Conservation (phyloP, 2,113 vertebrate species). For the Oxygymnocypris stewartii region DNA sequence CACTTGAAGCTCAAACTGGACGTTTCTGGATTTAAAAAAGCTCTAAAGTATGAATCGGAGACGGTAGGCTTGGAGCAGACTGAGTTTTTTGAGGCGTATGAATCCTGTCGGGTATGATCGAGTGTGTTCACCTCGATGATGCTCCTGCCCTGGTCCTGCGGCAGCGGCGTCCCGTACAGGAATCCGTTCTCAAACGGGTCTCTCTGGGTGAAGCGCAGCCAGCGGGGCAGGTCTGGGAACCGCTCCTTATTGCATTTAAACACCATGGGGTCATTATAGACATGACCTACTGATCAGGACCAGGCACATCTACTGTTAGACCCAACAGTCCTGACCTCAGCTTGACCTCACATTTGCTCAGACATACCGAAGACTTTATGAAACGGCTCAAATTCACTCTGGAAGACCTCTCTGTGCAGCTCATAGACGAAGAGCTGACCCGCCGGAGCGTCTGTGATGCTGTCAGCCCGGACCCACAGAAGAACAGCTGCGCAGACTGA, state of each 20-base stretch:
- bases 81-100: no score
- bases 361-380: constrained; percentile 73
- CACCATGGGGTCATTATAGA: constrained; percentile 74
- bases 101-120: no score
- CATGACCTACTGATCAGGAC: constrained; percentile 50
- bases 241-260: constrained; percentile 84
- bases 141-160: constrained; percentile 74
- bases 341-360: no score
- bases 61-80: no score
- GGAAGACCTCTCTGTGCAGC: constrained; percentile 73
- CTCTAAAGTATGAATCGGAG: no score
- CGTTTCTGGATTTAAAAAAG: no score
- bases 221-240: constrained; percentile 87
- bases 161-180: constrained; percentile 83
- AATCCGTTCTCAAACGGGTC: constrained; percentile 79
- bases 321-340: not conserved
- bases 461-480: constrained; percentile 65
- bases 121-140: constrained; percentile 79
- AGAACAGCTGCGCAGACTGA: constrained; percentile 65
- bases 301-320: not conserved
- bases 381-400: constrained; percentile 73
- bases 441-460: constrained; percentile 62
- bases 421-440: constrained; percentile 76
- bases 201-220: constrained; percentile 88
- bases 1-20: no score